Evolutionary conservation across 1,140 invertebrate genomes (phyloP).

Genomic region (Hypsibius dujardini): DNA sequence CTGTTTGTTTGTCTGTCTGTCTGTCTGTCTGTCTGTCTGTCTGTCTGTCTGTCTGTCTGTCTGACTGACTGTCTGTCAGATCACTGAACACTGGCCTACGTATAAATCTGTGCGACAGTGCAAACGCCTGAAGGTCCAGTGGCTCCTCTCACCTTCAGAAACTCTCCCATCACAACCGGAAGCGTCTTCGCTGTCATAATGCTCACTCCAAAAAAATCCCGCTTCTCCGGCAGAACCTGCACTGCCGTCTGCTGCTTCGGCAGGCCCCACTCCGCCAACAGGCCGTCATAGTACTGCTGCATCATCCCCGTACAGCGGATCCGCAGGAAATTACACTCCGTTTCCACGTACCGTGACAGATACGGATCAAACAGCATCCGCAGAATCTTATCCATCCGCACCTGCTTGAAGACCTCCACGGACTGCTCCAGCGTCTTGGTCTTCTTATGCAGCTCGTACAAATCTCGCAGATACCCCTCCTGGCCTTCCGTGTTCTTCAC

Average conservation of each 20-base stretch:
- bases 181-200: no score
- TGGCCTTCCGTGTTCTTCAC: not conserved
- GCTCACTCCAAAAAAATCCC: not conserved
- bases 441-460: not conserved
- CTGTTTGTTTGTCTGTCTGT: no score
- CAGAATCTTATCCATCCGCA: not conserved
- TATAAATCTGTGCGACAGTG: no score
- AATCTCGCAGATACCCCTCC: not conserved
- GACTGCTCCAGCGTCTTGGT: not conserved
- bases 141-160: no score
- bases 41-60: no score
- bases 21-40: no score
- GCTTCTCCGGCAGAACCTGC: conserved; percentile 4
- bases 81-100: no score
- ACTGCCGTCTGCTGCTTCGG: not conserved
- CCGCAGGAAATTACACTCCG: not conserved
- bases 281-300: not conserved
- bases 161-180: not conserved
- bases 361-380: not conserved
- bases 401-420: not conserved
- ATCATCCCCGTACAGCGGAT: not conserved
- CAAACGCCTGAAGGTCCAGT: no score
- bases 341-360: not conserved
- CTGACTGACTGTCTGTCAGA: no score
- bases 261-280: not conserved